phyloP scores from a whole-genome alignment of 2,797 vertebrate species.

The Enteromius unitaeniatus region DNA sequence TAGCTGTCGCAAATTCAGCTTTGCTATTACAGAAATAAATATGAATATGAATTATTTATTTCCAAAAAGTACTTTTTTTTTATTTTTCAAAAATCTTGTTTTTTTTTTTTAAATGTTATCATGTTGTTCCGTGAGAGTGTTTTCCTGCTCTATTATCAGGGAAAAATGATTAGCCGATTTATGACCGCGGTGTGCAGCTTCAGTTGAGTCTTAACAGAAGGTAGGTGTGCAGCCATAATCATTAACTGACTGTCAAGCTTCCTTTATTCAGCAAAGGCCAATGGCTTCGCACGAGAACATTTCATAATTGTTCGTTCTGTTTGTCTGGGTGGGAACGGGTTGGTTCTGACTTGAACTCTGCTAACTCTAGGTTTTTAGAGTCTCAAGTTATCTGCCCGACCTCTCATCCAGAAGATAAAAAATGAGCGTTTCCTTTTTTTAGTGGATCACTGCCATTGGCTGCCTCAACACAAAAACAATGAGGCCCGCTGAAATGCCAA shows the following conservation, averaged over 20 bases:
- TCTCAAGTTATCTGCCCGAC: slow-evolving; percentile 61
- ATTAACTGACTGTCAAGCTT: slow-evolving; percentile 66
- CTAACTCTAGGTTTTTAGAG: slow-evolving; percentile 12
- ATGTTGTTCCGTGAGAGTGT: background rate
- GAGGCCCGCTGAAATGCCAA: slow-evolving; percentile 67
- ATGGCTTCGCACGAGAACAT: slow-evolving; percentile 53
- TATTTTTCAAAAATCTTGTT: too few species aligned
- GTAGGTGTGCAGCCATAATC: slow-evolving; percentile 57
- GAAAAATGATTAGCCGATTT: slow-evolving; percentile 48
- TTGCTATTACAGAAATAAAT: background rate
- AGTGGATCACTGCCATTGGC: slow-evolving; percentile 27
- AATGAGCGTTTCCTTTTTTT: slow-evolving; percentile 55
- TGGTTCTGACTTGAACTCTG: slow-evolving; percentile 55
- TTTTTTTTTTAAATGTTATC: too few species aligned
- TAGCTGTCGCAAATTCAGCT: background rate
- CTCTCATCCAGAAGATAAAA: slow-evolving; percentile 69
- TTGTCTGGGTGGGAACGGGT: slow-evolving; percentile 68
- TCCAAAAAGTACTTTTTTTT: too few species aligned
- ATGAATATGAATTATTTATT: too few species aligned
- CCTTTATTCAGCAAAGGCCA: slow-evolving; percentile 60
- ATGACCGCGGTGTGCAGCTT: slow-evolving; percentile 32
- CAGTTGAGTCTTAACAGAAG: slow-evolving; percentile 38
- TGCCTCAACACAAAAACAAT: slow-evolving; percentile 61
- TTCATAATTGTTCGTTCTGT: slow-evolving; percentile 70
- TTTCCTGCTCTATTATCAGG: slow-evolving; percentile 32